phyloP scores from a whole-genome alignment of 2,113 vertebrate species.

The Corythaixoides concolor region DNA sequence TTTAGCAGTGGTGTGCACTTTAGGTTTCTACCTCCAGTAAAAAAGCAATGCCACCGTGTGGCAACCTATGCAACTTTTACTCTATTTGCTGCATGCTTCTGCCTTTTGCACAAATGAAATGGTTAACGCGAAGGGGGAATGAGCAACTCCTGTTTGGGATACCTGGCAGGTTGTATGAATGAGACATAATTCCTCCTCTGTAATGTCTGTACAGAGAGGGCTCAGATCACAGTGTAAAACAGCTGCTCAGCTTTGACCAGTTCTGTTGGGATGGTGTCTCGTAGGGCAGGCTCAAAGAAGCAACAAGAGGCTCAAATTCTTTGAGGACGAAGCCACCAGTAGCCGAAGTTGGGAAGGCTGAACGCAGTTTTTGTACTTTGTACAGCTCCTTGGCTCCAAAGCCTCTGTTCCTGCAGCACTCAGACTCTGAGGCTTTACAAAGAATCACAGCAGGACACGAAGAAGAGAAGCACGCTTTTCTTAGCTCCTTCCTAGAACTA shows the following conservation, averaged over 20 bases:
- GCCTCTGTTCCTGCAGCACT: constrained; percentile 1
- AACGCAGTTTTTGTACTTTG: background rate
- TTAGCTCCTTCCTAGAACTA: constrained; percentile 60
- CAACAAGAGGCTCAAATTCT: background rate
- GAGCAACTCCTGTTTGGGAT: background rate
- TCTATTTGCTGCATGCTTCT: background rate
- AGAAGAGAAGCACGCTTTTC: constrained; percentile 30
- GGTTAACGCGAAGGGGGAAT: background rate
- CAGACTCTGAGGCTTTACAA: constrained; percentile 15
- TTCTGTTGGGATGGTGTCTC: background rate
- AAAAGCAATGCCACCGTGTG: background rate
- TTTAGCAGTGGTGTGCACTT: background rate
- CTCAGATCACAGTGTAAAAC: background rate
- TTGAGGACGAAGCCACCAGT: background rate
- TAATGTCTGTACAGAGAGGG: rapidly evolving
- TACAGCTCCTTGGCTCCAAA: constrained; percentile 16
- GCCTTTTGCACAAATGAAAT: background rate
- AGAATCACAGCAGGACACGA: constrained; percentile 42
- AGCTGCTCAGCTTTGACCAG: background rate
- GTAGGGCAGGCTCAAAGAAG: background rate
- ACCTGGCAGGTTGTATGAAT: background rate
- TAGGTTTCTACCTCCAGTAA: background rate
- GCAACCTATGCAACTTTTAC: background rate
- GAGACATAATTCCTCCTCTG: background rate
- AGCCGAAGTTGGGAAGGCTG: background rate